Evolutionary conservation across 37 sponge, comb jelly and placozoan species (phyloP), one percentile per base, ranked within the genome.

Genomic region (Eunapius fragilis): DNA sequence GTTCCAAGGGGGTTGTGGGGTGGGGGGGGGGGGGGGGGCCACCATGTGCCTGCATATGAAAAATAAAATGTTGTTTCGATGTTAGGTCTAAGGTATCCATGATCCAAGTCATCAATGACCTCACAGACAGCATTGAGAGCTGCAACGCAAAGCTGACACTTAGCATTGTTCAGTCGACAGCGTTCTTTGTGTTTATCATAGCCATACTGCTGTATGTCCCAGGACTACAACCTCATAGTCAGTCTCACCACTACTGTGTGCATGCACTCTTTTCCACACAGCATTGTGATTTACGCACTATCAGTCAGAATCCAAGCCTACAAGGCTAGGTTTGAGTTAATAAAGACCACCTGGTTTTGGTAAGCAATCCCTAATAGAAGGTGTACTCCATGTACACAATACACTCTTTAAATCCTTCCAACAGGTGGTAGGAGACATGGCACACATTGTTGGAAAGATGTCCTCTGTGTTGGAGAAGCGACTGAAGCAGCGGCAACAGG

Each of bases 331-430:
- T 94, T 92, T 41, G 17, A 71, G 17, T 82, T 94, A 0, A 74
- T 96, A 36, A 89, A 96, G 85, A 89, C 35, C 97, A 96, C 72
- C 86, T 96, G 25, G 50, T 81, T 13, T 41, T 94, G 80, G 97
- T 96, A 38, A 89, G 95, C n/a, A n/a, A n/a, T n/a, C n/a, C n/a
- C n/a, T n/a, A n/a, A n/a, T n/a, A n/a, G n/a, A n/a, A n/a, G n/a
- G n/a, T n/a, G n/a, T n/a, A n/a, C n/a, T n/a, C n/a, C n/a, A n/a
- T n/a, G n/a, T n/a, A n/a, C n/a, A n/a, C n/a, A n/a, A n/a, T n/a
- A n/a, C n/a, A n/a, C n/a, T n/a, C n/a, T n/a, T n/a, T n/a, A n/a
- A n/a, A n/a, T n/a, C n/a, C n/a, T n/a, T n/a, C n/a, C n/a, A n/a
- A n/a, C n/a, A n/a, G n/a, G n/a, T n/a, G n/a, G n/a, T n/a, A n/a